These are phyloP conservation scores for Paraescarpia echinospica DNA, from an alignment of 1,140 invertebrate species.

Conservation along the genomic window DNA sequence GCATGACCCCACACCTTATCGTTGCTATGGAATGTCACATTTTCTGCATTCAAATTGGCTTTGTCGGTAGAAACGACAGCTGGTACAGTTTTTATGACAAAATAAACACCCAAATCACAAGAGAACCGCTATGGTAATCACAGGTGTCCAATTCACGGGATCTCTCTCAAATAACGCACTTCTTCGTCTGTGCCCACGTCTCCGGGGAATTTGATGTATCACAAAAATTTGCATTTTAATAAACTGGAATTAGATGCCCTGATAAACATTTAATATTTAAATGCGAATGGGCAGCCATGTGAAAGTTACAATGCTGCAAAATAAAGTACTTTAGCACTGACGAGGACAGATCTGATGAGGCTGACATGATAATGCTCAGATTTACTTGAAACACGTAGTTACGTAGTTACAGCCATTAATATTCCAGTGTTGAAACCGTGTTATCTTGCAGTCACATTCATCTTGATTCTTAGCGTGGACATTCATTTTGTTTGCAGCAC, in stretches of 20 bases:
- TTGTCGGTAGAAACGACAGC: not conserved
- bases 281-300: not conserved
- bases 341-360: not conserved
- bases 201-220: not conserved
- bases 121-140: not conserved
- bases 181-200: not conserved
- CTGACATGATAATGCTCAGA: not conserved
- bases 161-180: not conserved
- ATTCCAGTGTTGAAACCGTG: not conserved
- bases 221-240: not conserved
- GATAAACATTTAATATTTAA: not conserved
- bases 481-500: too few species aligned
- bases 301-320: not conserved
- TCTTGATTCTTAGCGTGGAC: too few species aligned
- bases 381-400: not conserved
- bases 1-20: not conserved
- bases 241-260: not conserved
- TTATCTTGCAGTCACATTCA: too few species aligned
- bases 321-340: not conserved
- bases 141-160: not conserved
- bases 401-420: not conserved
- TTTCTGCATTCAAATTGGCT: not conserved
- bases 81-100: not conserved
- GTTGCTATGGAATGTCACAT: not conserved
- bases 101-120: not conserved